phyloP scores from a whole-genome alignment of 2,888 invertebrate genomes.

The Heliconius cydno region DNA sequence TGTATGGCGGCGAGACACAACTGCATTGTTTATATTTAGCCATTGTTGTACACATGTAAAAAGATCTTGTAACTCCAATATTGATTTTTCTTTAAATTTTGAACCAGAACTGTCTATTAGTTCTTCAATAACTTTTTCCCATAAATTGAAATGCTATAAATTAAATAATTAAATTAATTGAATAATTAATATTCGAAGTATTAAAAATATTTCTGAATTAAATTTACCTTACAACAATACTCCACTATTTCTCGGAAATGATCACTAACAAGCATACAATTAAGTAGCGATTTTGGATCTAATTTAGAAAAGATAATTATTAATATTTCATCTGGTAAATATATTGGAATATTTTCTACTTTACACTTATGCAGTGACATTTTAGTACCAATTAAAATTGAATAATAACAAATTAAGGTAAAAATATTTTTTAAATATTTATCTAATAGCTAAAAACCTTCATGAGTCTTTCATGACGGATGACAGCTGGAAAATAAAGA shows the following conservation, averaged over 20 bases:
- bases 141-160: conserved; percentile 51
- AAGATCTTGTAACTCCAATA: conserved; percentile 48
- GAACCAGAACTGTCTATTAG: conserved; percentile 53
- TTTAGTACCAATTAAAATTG: not conserved
- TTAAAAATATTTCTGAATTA: not conserved
- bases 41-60: conserved; percentile 57
- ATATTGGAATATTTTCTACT: conserved; percentile 50
- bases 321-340: conserved; percentile 58
- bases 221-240: conserved; percentile 55
- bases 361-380: conserved; percentile 28
- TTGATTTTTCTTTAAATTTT: conserved; percentile 53
- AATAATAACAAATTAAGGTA: not conserved
- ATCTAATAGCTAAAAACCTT: not conserved
- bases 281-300: conserved; percentile 52
- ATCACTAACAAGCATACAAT: conserved; percentile 57
- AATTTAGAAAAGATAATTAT: conserved; percentile 55
- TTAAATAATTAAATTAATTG: not conserved
- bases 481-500: not conserved
- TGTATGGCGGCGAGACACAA: conserved; percentile 39
- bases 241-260: conserved; percentile 56
- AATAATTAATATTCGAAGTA: not conserved
- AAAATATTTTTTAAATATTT: not conserved
- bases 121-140: conserved; percentile 52
- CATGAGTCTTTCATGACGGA: not conserved
- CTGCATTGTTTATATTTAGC: conserved; percentile 51